phyloP scores from a whole-genome alignment of 2,888 invertebrate genomes.

The Lathronympha strigana region DNA sequence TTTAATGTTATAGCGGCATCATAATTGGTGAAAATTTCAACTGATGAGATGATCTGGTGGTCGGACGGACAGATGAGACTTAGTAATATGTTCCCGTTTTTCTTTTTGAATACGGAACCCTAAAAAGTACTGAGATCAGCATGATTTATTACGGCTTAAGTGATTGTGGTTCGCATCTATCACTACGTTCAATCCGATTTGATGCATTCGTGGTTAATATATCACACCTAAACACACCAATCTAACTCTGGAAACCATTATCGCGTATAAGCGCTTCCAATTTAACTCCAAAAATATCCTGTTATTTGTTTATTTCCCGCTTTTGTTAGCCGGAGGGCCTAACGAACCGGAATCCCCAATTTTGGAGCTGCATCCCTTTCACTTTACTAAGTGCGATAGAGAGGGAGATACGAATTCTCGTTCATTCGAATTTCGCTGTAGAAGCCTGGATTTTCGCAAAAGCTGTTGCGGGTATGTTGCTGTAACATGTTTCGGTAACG shows the following conservation, averaged over 20 bases:
- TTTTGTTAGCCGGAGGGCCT: not conserved
- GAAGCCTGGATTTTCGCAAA: conserved; percentile 14
- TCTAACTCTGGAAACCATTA: conserved; percentile 4
- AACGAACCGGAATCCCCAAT: too few species aligned
- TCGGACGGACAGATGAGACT: too few species aligned
- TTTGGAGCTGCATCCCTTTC: too few species aligned
- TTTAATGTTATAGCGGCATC: too few species aligned
- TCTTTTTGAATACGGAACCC: too few species aligned
- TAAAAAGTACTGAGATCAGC: conserved; percentile 30
- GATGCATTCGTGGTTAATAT: conserved; percentile 25
- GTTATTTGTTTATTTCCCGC: conserved; percentile 20
- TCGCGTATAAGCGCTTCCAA: conserved; percentile 3
- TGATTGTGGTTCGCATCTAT: conserved; percentile 31
- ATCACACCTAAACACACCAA: conserved; percentile 18
- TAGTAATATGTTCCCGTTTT: too few species aligned
- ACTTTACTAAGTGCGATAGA: too few species aligned
- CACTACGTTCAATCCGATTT: not conserved
- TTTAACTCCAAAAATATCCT: conserved; percentile 21
- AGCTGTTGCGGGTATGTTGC: not conserved
- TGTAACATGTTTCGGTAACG: conserved; percentile 14
- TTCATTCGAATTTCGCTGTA: not conserved
- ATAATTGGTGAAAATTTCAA: too few species aligned
- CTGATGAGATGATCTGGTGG: too few species aligned
- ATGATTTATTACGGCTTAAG: conserved; percentile 32
- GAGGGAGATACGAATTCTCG: too few species aligned